A percentile compares a stretch with the other conserved stretches of the same genome.
phyloP scores from a whole-genome alignment of 2,113 vertebrate genomes.

The Hydrochoerus hydrochaeris region DNA sequence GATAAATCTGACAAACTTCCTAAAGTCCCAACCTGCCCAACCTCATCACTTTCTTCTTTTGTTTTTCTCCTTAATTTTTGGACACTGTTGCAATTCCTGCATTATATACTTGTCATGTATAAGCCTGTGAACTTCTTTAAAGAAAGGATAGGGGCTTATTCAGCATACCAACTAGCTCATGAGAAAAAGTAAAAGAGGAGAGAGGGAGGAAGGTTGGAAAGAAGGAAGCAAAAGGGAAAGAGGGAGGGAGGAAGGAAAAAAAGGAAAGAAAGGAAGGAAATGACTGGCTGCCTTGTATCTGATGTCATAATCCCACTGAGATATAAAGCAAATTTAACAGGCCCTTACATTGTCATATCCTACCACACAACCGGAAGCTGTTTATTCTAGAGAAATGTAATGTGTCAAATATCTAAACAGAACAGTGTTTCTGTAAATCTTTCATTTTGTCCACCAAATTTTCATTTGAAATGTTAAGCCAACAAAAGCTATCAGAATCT shows the following conservation, averaged over 20 bases:
- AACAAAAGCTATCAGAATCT: neutral
- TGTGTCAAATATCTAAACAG: neutral
- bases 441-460: slow-evolving; percentile 15
- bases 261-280: neutral
- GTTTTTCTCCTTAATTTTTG: neutral
- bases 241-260: neutral
- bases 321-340: neutral
- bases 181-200: neutral
- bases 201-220: neutral
- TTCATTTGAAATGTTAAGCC: slow-evolving; percentile 24
- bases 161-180: neutral
- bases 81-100: neutral
- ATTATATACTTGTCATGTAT: neutral
- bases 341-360: slow-evolving; percentile 3
- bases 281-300: slow-evolving; percentile 41
- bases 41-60: neutral
- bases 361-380: neutral
- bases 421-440: neutral
- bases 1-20: neutral
- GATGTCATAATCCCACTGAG: slow-evolving; percentile 65
- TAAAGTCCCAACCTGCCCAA: neutral
- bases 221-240: too few relatives aligned
- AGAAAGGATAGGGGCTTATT: neutral
- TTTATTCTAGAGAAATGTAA: neutral
- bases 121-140: slow-evolving; percentile 19